Conservation (phyloP, 2,113 vertebrate genomes). For the Hyperoodon ampullatus region DNA sequence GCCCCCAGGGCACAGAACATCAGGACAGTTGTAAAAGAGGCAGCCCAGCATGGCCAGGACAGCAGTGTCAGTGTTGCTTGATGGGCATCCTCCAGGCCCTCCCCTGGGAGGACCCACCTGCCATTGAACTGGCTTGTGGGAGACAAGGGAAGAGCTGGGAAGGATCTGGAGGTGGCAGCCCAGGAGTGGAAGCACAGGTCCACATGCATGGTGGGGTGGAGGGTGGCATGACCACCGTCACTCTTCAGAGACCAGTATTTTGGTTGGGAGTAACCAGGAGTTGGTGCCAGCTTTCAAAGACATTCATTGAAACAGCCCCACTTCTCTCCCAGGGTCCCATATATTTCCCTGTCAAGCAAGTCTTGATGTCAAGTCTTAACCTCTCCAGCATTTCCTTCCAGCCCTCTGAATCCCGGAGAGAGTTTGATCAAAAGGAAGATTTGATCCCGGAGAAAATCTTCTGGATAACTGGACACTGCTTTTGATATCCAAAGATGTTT, state of each 20-base stretch:
- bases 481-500: not conserved
- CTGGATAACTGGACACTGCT: not conserved
- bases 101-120: not conserved
- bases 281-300: not conserved
- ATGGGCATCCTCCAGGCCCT: not conserved
- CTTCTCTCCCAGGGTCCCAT: not conserved
- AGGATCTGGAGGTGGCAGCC: not conserved
- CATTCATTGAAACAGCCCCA: not conserved
- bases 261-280: not conserved
- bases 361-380: not conserved
- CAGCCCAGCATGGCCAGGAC: not conserved
- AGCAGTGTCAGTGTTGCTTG: not conserved
- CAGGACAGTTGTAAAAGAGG: not conserved
- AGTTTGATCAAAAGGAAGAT: not conserved
- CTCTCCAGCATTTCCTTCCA: not conserved
- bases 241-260: not conserved
- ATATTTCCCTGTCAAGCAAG: not conserved
- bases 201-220: fast-evolving
- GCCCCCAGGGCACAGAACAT: not conserved
- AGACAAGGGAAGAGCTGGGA: not conserved
- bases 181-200: not conserved
- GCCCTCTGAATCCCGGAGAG: not conserved
- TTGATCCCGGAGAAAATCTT: not conserved
- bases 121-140: not conserved
- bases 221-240: fast-evolving